Conservation (phyloP, 2,888 invertebrate genomes). For the Eupithecia exiguata region DNA sequence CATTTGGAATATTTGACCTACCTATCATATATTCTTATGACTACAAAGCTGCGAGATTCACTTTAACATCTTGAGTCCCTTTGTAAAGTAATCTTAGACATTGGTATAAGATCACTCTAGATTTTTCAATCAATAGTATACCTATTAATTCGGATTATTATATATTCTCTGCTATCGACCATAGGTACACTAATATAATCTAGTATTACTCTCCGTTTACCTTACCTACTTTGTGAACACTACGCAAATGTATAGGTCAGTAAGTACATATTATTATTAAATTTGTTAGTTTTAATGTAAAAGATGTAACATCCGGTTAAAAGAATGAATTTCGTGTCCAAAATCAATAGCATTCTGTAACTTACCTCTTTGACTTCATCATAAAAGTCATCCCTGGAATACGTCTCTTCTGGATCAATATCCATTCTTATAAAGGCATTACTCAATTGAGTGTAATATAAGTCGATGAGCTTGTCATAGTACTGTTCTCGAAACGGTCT, state of each 20-base stretch:
- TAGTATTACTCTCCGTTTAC: background rate
- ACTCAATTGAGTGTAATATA: background rate
- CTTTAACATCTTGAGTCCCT: no score
- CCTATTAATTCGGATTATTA: no score
- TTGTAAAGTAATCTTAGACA: no score
- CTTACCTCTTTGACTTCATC: background rate
- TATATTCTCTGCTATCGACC: no score
- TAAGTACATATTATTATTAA: no score
- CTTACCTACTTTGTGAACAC: background rate
- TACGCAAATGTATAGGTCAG: background rate
- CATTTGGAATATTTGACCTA: no score
- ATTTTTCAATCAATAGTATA: no score
- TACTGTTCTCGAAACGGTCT: background rate
- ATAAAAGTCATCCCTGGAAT: background rate
- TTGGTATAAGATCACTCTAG: no score
- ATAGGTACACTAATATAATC: no score
- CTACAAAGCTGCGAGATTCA: no score
- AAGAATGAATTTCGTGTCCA: background rate
- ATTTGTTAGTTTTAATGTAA: no score
- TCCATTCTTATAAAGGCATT: background rate
- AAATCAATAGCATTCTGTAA: background rate
- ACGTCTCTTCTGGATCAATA: background rate
- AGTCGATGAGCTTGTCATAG: conserved; percentile 1
- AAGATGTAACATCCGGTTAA: background rate
- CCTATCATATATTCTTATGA: no score